Conservation (phyloP, 2,888 invertebrate species). For the Nemotelus nigrinus region DNA sequence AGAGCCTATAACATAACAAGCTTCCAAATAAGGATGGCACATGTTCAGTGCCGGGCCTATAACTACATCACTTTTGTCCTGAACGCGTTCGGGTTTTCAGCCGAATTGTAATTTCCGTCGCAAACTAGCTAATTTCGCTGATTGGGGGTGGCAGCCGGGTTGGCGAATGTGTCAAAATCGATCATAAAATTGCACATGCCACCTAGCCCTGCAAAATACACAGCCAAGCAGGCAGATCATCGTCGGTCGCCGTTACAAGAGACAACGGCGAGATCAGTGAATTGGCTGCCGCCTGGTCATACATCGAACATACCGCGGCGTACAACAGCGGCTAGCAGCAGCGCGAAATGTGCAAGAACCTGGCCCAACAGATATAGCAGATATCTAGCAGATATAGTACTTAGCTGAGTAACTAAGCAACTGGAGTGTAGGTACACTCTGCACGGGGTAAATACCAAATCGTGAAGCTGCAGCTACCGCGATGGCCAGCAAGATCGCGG, state of each 20-base stretch:
- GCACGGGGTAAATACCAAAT: constrained; percentile 32
- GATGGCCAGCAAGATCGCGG: constrained; percentile 3
- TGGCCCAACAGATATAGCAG: not conserved
- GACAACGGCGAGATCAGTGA: constrained; percentile 12
- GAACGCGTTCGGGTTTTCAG: constrained; percentile 61
- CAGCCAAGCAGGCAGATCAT: not conserved
- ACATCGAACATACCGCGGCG: constrained; percentile 1
- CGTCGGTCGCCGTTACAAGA: not conserved
- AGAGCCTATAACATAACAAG: constrained; percentile 53
- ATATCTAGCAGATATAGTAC: constrained; percentile 15
- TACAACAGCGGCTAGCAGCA: not conserved
- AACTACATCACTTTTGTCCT: constrained; percentile 61
- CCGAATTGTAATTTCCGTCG: constrained; percentile 53
- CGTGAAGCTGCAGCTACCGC: not conserved
- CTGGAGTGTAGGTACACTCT: constrained; percentile 5
- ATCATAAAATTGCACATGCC: constrained; percentile 54
- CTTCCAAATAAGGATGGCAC: constrained; percentile 65
- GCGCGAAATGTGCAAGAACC: constrained; percentile 1
- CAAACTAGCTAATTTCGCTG: constrained; percentile 54
- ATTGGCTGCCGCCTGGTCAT: constrained; percentile 22
- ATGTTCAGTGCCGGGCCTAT: constrained; percentile 64
- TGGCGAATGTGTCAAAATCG: constrained; percentile 53
- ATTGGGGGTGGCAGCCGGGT: constrained; percentile 44
- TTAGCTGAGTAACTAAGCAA: constrained; percentile 14
- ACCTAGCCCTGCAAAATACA: constrained; percentile 39